Evolutionary conservation across 1,140 invertebrate species (phyloP).

Genomic region (Tenebrio molitor): DNA sequence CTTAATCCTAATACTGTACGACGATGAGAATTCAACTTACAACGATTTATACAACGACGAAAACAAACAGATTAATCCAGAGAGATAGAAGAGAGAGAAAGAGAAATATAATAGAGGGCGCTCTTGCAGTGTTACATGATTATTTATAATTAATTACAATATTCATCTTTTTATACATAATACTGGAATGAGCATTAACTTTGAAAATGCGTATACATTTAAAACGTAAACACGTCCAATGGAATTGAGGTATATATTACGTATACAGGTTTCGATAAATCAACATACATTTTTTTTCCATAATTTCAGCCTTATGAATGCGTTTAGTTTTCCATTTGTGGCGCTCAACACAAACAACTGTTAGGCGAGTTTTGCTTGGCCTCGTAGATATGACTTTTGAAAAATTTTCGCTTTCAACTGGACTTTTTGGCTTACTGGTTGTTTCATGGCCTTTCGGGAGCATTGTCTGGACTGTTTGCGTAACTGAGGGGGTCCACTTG

Average conservation of each 20-base stretch:
- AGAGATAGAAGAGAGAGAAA: conserved; percentile 18
- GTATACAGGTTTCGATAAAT: conserved; percentile 64
- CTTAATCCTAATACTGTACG: conserved; percentile 49
- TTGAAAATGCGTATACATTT: conserved; percentile 50
- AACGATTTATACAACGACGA: conserved; percentile 22
- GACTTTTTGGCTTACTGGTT: no score
- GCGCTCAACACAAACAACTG: conserved; percentile 43
- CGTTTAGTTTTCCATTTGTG: conserved; percentile 1
- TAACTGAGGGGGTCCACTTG: conserved; percentile 54
- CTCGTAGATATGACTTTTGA: conserved; percentile 7
- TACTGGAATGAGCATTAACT: conserved; percentile 63
- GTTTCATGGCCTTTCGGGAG: conserved; percentile 40
- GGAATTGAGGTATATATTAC: conserved; percentile 65
- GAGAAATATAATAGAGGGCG: conserved; percentile 21
- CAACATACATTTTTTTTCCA: conserved; percentile 42
- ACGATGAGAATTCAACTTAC: conserved; percentile 39
- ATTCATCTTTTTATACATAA: conserved; percentile 54
- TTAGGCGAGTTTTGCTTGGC: not conserved
- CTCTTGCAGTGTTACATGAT: conserved; percentile 21
- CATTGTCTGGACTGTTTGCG: conserved; percentile 53
- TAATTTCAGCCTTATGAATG: conserved; percentile 54
- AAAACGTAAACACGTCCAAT: conserved; percentile 41
- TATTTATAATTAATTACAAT: conserved; percentile 44
- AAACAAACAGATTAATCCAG: conserved; percentile 8
- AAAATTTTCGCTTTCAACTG: no score